Base-by-base conservation (phyloP, 2,797 vertebrate genomes). In the Malacoraja senta region DNA sequence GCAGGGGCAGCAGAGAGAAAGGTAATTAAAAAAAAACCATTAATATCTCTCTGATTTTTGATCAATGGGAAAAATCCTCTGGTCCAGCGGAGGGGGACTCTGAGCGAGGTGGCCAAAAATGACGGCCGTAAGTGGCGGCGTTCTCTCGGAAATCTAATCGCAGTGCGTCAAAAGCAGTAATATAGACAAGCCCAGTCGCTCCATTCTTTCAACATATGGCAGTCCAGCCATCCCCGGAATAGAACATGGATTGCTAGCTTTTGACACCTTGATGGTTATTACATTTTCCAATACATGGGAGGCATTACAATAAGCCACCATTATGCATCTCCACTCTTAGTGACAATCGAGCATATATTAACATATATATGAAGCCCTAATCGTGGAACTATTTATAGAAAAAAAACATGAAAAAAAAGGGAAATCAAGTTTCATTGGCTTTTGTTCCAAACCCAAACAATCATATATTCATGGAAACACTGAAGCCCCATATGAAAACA, bases 321-420 rank as follows among this genome's bases (percentile, higher is more conserved):
- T 88, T 88, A 88, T 88, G 84, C 84, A 88, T 68, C 63, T 68
- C n/a, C 84, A 88, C 61, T 88, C 63, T 21, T 35, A 35, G 84
- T 88, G 84, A 68, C 63, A 88, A 88, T 88, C 84, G 35, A 35
- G n/a, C 63, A 88, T 68, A 88, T 88, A 68, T 88, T 88, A 88
- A 88, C 61, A 88, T 88, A 68, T 17, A 68, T 88, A 32, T 68
- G n/a, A 88, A 88, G 63, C 84, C 61, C 63, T 88, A 63, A 88
- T 88, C 61, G n/a, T 68, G 63, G n/a, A 68, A 88, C 84, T 88
- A 68, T 88, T 88, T 88, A 68, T 88, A 35, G 84, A 19, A 61
- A 65, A 53, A 86, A 19, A 15, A 88, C 84, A 88, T 35, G 35
- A 68, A 88, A 61, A 68, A 61, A 88, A 88, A 88, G 84, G 61